A percentile compares a stretch with the other conserved stretches of the same genome.
Conservation (phyloP, 2,113 vertebrate species). For the Ictalurus punctatus region DNA sequence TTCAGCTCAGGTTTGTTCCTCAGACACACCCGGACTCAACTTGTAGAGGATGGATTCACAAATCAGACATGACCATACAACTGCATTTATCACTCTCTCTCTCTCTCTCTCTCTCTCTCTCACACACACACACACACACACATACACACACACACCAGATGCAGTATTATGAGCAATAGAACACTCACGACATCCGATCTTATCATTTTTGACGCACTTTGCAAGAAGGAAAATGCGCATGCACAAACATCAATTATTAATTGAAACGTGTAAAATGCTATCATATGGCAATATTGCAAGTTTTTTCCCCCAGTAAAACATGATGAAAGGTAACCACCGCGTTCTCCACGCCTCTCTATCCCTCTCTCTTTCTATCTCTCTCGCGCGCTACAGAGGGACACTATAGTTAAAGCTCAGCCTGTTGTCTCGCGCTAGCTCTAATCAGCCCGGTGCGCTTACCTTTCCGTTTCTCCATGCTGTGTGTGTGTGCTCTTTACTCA, state of each 20-base stretch:
- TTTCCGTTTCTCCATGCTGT: slow-evolving; percentile 60
- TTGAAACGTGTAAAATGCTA: background rate
- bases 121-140: background rate
- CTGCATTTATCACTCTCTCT: background rate
- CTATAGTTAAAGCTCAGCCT: slow-evolving; percentile 10
- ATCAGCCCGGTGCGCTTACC: slow-evolving; percentile 50
- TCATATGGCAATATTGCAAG: background rate
- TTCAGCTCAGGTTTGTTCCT: slow-evolving; percentile 10
- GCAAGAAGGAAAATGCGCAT: no score
- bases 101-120: no score
- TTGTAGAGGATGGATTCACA: background rate
- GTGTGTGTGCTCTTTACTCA: slow-evolving; percentile 37
- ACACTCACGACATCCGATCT: slow-evolving; percentile 6
- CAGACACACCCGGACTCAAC: slow-evolving; percentile 28
- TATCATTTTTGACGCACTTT: background rate
- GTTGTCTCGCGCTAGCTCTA: background rate
- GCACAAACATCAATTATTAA: slow-evolving; percentile 4
- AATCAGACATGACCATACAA: background rate
- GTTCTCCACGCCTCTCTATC: background rate
- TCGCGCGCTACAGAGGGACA: background rate
- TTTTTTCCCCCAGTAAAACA: background rate
- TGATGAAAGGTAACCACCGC: background rate
- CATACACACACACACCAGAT: background rate
- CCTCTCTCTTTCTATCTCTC: background rate
- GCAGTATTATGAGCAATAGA: background rate